Evolutionary conservation across 2,113 vertebrate species (phyloP).

Genomic region (Fregetta grallaria): DNA sequence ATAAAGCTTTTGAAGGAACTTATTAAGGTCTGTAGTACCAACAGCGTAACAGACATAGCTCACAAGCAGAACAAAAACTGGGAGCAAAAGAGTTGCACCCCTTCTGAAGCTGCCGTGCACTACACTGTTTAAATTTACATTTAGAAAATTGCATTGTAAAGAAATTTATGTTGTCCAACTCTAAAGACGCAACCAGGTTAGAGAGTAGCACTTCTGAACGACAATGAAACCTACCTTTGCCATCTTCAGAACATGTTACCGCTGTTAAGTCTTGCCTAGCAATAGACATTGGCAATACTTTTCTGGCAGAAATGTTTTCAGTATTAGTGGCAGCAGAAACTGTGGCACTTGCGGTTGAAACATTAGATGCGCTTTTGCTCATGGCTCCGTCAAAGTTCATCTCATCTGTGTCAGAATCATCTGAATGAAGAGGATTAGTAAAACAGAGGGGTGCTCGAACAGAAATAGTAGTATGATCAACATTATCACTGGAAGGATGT

Average conservation of each 20-base stretch:
- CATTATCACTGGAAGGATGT: background rate
- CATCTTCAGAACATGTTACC: constrained; percentile 57
- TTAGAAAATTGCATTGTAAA: background rate
- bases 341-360: constrained; percentile 86
- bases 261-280: constrained; percentile 78
- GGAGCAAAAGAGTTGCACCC: background rate
- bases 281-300: constrained; percentile 89
- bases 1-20: background rate
- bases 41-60: background rate
- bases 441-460: constrained; percentile 88
- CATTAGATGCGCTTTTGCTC: constrained; percentile 65
- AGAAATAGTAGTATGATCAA: constrained; percentile 44
- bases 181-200: background rate
- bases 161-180: background rate
- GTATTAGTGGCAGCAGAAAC: constrained; percentile 77
- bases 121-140: background rate
- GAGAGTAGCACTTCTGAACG: background rate
- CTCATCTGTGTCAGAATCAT: constrained; percentile 87
- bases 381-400: constrained; percentile 67
- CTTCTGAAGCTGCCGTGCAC: background rate
- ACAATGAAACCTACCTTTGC: constrained; percentile 82
- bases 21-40: background rate
- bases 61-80: background rate
- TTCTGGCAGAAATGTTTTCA: constrained; percentile 79
- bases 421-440: constrained; percentile 94